Conservation (phyloP, 2,113 vertebrate species). For the Lethenteron reissneri region DNA sequence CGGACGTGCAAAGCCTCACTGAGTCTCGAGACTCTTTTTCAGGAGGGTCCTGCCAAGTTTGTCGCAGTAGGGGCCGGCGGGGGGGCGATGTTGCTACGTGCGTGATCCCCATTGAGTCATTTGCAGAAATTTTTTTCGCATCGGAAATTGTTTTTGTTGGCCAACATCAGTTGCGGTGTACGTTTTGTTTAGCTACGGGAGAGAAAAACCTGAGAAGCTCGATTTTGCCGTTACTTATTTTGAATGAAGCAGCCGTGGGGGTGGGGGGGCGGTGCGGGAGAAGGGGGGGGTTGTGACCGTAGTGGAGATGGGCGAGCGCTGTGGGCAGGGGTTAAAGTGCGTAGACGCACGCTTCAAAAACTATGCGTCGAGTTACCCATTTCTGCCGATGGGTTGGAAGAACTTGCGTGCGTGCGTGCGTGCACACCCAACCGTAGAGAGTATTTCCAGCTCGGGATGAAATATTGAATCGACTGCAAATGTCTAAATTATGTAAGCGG, state of each 20-base stretch:
- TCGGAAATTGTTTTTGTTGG: neutral
- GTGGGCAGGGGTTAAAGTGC: neutral
- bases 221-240: neutral
- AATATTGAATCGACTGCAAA: too few relatives aligned
- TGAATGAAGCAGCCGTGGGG: neutral
- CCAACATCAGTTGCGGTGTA: neutral
- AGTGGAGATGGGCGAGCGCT: neutral
- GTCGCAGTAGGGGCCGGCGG: neutral
- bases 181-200: too few relatives aligned
- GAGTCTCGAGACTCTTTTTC: too few relatives aligned
- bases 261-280: neutral
- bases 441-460: too few relatives aligned
- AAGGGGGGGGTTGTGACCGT: neutral
- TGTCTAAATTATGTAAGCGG: too few relatives aligned
- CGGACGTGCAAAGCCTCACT: too few relatives aligned
- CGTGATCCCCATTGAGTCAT: too few relatives aligned
- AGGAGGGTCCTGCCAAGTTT: too few relatives aligned
- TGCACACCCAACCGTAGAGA: neutral
- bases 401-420: neutral
- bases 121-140: too few relatives aligned
- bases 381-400: slow-evolving; percentile 8
- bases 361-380: slow-evolving; percentile 22
- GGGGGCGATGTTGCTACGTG: too few relatives aligned
- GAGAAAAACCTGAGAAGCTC: too few relatives aligned
- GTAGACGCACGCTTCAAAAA: slow-evolving; percentile 3